Conservation (phyloP, 2,113 vertebrate species). For the Probosciger aterrimus region DNA sequence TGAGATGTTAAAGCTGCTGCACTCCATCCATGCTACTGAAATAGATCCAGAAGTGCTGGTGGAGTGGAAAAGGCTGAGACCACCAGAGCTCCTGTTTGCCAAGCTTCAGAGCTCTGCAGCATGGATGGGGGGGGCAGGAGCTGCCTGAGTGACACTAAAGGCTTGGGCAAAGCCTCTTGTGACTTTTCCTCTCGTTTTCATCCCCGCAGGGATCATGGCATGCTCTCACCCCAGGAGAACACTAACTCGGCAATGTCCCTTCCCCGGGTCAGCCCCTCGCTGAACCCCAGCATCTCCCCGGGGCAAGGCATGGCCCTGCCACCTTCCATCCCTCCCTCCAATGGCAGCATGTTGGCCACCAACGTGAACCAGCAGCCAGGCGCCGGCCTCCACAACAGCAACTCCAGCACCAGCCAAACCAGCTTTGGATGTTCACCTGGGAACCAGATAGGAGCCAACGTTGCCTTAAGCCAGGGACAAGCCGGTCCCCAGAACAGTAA, state of each 20-base stretch:
- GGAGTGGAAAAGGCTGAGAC: neutral
- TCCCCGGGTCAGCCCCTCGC: constrained; percentile 76
- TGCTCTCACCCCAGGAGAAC: constrained; percentile 94
- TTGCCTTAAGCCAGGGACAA: constrained; percentile 79
- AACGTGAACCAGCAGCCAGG: constrained; percentile 75
- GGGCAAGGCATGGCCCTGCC: constrained; percentile 74
- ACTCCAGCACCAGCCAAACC: constrained; percentile 72
- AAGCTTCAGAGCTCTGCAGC: neutral
- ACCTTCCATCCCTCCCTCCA: constrained; percentile 73
- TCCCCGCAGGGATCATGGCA: constrained; percentile 87
- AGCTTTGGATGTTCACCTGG: constrained; percentile 74
- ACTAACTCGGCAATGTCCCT: constrained; percentile 84
- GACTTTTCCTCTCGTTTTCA: neutral
- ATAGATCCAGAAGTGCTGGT: neutral
- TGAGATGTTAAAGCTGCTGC: neutral
- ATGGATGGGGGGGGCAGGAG: neutral
- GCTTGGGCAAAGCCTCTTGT: neutral
- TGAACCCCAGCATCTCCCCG: constrained; percentile 75
- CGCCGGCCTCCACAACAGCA: constrained; percentile 77
- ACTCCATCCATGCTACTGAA: neutral
- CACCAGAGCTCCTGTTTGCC: neutral
- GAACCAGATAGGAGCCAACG: constrained; percentile 72
- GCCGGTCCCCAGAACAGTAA: constrained; percentile 70
- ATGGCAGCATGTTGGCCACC: constrained; percentile 68
- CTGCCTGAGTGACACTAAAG: neutral